Base-by-base conservation (phyloP, 2,888 invertebrate genomes). In the Ophraella communa region DNA sequence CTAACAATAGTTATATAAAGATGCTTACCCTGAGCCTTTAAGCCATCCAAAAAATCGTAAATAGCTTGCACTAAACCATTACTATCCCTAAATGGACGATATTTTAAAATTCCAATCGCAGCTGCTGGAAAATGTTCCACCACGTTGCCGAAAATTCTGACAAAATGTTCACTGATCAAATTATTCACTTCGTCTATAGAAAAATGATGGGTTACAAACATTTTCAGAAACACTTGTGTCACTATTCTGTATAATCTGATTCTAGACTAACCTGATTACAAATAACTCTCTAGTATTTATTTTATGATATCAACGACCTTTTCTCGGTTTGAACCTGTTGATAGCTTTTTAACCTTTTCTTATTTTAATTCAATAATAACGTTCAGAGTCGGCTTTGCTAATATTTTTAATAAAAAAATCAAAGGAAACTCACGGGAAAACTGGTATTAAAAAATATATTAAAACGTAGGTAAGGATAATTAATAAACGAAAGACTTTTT, bases 121-220 rank as follows among this genome's bases (percentile, higher is more conserved):
- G 87, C 87, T 65, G 84, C 84, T 7, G 84, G 81, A 74, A 84
- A 87, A 64, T 87, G 80, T 75, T 89, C 89, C 58, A 89, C 85
- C n/a, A 88, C 86, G 80, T 89, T 89, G 18, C 84, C 84, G 76
- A 89, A 89, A 58, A 86, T 78, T 74, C 83, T 81, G 66, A 85
- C 84, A 77, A 89, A 89, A 67, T 86, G 82, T 47, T 85, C 84
- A 49, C 78, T 81, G 49, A 80, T 78, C 70, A 88, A 77, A 54
- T 79, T 81, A 77, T 89, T 89, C 0, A 88, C 85, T 76, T 87
- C 84, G 30, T 80, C 76, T 61, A 88, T 82, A 64, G 79, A 80
- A 58, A 83, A 70, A 57, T 67, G 66, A 53, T 73, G 68, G 17
- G 66, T 69, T 35, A 68, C 62, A 54, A 72, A 68, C 70, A 72